Base-by-base conservation (phyloP, 2,113 vertebrate genomes). In the Sinocyclocheilus anophthalmus region DNA sequence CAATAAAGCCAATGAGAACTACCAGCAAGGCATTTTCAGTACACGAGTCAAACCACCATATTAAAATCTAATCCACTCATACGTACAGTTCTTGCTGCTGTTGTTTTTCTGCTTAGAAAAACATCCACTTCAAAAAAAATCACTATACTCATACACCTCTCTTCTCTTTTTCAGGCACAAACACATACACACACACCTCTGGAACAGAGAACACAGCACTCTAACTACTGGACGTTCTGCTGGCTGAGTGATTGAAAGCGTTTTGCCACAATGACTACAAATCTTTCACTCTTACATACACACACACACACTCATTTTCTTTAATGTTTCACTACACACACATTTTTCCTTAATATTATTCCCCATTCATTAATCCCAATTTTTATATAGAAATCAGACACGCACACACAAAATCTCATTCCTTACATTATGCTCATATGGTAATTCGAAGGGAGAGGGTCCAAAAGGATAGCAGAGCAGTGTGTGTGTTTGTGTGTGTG, bases 1-100 rank as follows among this genome's bases (percentile, higher is more conserved):
- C 94, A 92, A 94, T 95, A 91, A 61, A 67, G 86, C 90, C 88
- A 89, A 91, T 81, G 88, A 88, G 90, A 92, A 92, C 89, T 90
- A 89, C 90, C 89, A 90, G 90, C 83, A 86, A 26, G 88, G 89
- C 88, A 84, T 88, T 88, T 89, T 85, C 87, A 76, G 83, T 18
- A 63, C 57, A 89, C 75, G 92, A 92, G 92, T 92, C 85, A 90
- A 90, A 93, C 91, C 85, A 81, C 80, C 88, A 87, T 92, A 91
- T 87, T 79, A 88, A 91, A 91, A 88, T 26, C 26, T 77, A 76
- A 65, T 53, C 81, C 87, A 92, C 22, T 10, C 26, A 26, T 84
- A 78, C n/a, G 69, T 84, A 73, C 42, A 57, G 5, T 53, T 91
- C 89, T 89, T 45, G 80, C 55, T 18, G 11, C 50, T 55, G 67